phyloP scores from a whole-genome alignment of 2,113 vertebrate genomes.

The Ahaetulla prasina region DNA sequence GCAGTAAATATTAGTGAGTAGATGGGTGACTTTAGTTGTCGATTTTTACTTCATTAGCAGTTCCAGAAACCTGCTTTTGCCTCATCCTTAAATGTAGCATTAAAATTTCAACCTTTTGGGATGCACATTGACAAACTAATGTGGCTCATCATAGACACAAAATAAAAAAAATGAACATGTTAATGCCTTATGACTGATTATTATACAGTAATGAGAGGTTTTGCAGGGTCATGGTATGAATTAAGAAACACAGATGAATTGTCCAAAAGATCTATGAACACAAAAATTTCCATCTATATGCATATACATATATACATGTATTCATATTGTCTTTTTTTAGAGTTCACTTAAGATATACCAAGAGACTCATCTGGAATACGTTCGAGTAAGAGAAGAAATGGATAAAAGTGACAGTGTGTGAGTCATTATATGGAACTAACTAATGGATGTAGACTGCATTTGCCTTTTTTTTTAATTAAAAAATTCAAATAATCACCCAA shows the following conservation, averaged over 20 bases:
- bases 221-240: not conserved
- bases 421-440: slow-evolving; percentile 16
- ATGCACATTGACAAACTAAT: not conserved
- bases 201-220: not conserved
- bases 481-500: not conserved
- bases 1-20: not conserved
- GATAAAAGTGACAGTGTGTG: slow-evolving; percentile 74
- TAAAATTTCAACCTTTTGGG: not conserved
- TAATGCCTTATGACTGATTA: not conserved
- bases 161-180: not conserved
- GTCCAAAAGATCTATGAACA: not conserved
- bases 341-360: slow-evolving; percentile 78
- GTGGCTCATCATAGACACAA: not conserved
- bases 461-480: not conserved
- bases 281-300: accelerated
- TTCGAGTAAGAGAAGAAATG: slow-evolving; percentile 78
- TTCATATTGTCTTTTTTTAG: slow-evolving; percentile 56
- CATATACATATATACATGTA: not conserved
- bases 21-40: not conserved
- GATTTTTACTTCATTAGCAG: not conserved
- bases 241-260: not conserved
- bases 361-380: slow-evolving; percentile 73
- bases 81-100: not conserved
- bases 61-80: not conserved
- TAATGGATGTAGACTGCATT: not conserved